Percentiles rank a stretch among this genome's conserved stretches.
These are phyloP conservation scores for Cheilosia variabilis DNA, from an alignment of 2,888 invertebrate genomes.

Conservation along the genomic window DNA sequence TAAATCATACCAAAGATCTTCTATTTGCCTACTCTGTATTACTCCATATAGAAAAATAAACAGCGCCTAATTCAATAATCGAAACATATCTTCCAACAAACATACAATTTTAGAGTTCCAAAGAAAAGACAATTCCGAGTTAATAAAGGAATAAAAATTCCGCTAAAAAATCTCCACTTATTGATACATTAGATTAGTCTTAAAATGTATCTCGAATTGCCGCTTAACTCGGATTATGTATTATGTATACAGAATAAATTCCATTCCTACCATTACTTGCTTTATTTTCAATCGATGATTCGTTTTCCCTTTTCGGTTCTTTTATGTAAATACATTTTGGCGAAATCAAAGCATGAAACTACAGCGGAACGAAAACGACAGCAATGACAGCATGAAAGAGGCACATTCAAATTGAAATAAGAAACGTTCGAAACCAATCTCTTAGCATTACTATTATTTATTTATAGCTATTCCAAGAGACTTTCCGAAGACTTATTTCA, in stretches of 20 bases:
- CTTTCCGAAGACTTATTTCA: slow-evolving; percentile 55
- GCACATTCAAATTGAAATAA: slow-evolving; percentile 45
- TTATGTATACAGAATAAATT: slow-evolving; percentile 12
- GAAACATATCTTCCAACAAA: no score
- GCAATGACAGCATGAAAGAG: slow-evolving; percentile 23
- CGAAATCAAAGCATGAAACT: slow-evolving; percentile 17
- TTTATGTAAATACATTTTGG: slow-evolving; percentile 13
- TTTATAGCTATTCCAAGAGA: slow-evolving; percentile 52
- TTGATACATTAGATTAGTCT: background rate
- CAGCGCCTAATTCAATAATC: no score
- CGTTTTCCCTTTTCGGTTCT: background rate
- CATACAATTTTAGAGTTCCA: background rate
- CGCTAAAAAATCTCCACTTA: background rate
- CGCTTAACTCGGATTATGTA: slow-evolving; percentile 31
- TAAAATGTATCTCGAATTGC: slow-evolving; percentile 27
- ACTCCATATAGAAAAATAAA: no score
- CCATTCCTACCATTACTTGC: background rate
- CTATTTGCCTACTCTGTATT: no score
- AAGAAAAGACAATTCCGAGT: background rate
- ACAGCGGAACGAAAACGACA: background rate
- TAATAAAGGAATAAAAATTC: no score
- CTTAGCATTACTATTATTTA: slow-evolving; percentile 54
- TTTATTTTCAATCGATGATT: slow-evolving; percentile 18
- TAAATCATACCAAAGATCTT: no score
- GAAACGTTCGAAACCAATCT: slow-evolving; percentile 52